Base-by-base conservation (phyloP, 1,140 invertebrate genomes). In the Micrasema longulum region DNA sequence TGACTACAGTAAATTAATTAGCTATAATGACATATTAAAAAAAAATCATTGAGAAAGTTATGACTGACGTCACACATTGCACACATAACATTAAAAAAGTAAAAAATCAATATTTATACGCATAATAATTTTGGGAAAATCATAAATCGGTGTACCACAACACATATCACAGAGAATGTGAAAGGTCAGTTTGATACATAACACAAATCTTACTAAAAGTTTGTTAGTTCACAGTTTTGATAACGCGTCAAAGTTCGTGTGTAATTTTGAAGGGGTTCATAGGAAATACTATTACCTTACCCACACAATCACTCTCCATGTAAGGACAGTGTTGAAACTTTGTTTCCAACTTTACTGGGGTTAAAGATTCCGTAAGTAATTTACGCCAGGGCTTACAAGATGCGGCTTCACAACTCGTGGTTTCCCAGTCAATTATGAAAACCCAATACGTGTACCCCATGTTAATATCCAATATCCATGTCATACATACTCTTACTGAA, bases 281-380 rank as follows among this genome's bases (percentile, higher is more conserved):
- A 22, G 47, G 23, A 70, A 70, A 70, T 70, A 62, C 26, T 63
- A 70, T 70, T 63, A 63, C 38, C 43, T 31, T 38, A 20, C 57
- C 48, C 38, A 35, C 60, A 14, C 35, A 20, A 47, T 66, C 14
- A 31, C 16, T 48, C 22, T 14, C 9, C 26, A 66, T 66, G 14
- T 48, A 47, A 23, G 23, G 18, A 31, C 43, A 48, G 2, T 31
- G 23, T 26, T 9, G 52, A 10, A 26, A 36, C 52, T 55, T 55
- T 55, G 52, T 55, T 31, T n/a, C 52, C 14, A 55, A 55, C 52
- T 53, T 53, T 23, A 53, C 12, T 20, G 35, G 52, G 52, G 52
- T 55, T 55, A 55, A 55, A 55, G 52, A 55, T 55, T 55, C 26
- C 26, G 14, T 26, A 55, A 55, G 52, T 55, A 55, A 55, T 55